These are phyloP conservation scores for Conus canariensis DNA, from an alignment of 2,888 invertebrate species.

Conservation along the genomic window DNA sequence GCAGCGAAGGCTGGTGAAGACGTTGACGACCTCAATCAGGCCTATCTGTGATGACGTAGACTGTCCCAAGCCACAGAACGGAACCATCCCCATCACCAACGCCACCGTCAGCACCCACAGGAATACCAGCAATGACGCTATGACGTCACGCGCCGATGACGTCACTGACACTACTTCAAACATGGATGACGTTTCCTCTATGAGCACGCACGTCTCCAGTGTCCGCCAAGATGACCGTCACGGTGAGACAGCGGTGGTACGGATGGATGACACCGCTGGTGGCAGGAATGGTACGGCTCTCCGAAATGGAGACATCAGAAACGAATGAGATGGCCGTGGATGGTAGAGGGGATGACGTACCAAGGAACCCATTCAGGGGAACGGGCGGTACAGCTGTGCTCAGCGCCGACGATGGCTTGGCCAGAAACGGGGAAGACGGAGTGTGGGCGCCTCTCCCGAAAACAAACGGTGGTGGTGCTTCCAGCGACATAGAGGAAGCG, in stretches of 20 bases:
- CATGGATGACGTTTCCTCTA: too few relatives aligned
- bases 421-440: slow-evolving; percentile 30
- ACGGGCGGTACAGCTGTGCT: background rate
- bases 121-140: background rate
- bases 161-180: background rate
- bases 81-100: background rate
- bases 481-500: background rate
- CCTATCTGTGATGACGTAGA: background rate
- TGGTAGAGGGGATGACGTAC: too few relatives aligned
- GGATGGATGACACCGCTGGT: too few relatives aligned
- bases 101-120: background rate
- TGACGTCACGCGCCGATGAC: background rate
- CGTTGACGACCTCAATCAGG: background rate
- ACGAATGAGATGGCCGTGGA: too few relatives aligned
- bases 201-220: too few relatives aligned
- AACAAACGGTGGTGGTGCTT: background rate
- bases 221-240: too few relatives aligned
- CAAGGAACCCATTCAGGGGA: too few relatives aligned
- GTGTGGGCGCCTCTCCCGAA: background rate
- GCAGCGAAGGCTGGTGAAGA: background rate
- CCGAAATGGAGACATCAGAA: too few relatives aligned
- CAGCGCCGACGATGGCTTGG: slow-evolving; percentile 51
- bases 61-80: background rate
- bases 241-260: too few relatives aligned
- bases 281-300: too few relatives aligned